Evolutionary conservation across 2,888 invertebrate species (phyloP).

Genomic region (Holacanthella duospinosa): DNA sequence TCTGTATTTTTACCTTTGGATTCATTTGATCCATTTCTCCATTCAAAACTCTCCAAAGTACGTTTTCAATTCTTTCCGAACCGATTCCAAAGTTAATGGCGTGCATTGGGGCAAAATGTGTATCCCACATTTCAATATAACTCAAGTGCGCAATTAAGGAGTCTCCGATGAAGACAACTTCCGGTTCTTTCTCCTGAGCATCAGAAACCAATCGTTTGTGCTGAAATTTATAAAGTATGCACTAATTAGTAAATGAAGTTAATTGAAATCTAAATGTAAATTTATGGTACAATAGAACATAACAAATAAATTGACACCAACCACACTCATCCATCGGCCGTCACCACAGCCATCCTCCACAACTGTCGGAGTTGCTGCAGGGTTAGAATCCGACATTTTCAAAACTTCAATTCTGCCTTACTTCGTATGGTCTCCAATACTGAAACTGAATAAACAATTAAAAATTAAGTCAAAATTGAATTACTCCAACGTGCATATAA

Average conservation of each 20-base stretch:
- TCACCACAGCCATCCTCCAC: slow-evolving; percentile 71
- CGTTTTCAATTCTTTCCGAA: slow-evolving; percentile 75
- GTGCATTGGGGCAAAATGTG: slow-evolving; percentile 81
- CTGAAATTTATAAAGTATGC: slow-evolving; percentile 47
- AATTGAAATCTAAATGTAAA: neutral
- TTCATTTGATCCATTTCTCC: slow-evolving; percentile 79
- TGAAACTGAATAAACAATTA: too few species aligned
- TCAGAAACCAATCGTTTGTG: slow-evolving; percentile 75
- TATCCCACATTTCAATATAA: slow-evolving; percentile 77
- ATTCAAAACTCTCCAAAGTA: slow-evolving; percentile 79
- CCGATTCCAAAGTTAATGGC: slow-evolving; percentile 84
- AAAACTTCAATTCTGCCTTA: too few species aligned
- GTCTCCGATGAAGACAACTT: slow-evolving; percentile 84
- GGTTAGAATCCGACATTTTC: slow-evolving; percentile 5
- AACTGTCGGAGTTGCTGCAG: slow-evolving; percentile 57
- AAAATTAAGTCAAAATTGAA: too few species aligned
- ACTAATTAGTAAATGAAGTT: neutral
- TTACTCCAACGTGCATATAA: too few species aligned
- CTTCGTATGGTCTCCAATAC: too few species aligned
- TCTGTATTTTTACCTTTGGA: slow-evolving; percentile 57
- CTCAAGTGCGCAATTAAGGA: slow-evolving; percentile 71
- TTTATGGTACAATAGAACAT: too few species aligned
- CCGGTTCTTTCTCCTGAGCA: slow-evolving; percentile 79
- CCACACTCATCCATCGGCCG: slow-evolving; percentile 73
- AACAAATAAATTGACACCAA: slow-evolving; percentile 41